Base-by-base conservation (phyloP, 92 coral and sea anemone species). In the Nematostella vectensis region DNA sequence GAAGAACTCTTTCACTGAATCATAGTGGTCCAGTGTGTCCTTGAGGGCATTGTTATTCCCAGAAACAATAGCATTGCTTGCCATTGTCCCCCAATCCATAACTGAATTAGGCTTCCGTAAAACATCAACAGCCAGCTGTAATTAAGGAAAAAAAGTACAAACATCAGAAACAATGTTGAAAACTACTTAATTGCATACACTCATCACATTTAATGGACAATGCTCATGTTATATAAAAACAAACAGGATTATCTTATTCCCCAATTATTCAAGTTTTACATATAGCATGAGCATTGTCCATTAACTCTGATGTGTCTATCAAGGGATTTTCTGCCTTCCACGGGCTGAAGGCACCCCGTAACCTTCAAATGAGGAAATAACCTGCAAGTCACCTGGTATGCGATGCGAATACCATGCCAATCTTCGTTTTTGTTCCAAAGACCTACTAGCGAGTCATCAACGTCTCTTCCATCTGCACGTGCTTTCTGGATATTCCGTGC, bases 381-480 rank as follows among this genome's bases (percentile, higher is more conserved):
- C 6, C 40, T 33, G 15, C 40, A 33, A 48, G 57, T 17, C 60
- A 62, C 81, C 25, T 68, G 29, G 47, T 74, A 80, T 6, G 88
- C 82, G 38, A 79, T 79, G 36, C 81, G 25, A 2, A 79, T 79
- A 1, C 45, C 80, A 57, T 79, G 80, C 87, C 87, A 79, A 37
- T 79, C 87, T 62, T 79, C 87, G 51, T 79, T 79, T 23, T 79
- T 72, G 26, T 72, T 65, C 81, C 88, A 80, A 13, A 74, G 47
- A 27, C 52, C 70, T 42, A 63, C 77, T 13, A 80, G 59, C 25
- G 77, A 30, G 24, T 80, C 78, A 3, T 20, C 3, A 22, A 26
- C 23, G 1, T 45, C 61, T 3, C 42, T 15, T 1, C 87, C 81
- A 73, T 79, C 80, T 1, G 51, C 1, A 20, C 82, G 55, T 1